phyloP scores from a whole-genome alignment of 2,113 vertebrate species.

The Speoplatyrhinus poulsoni region DNA sequence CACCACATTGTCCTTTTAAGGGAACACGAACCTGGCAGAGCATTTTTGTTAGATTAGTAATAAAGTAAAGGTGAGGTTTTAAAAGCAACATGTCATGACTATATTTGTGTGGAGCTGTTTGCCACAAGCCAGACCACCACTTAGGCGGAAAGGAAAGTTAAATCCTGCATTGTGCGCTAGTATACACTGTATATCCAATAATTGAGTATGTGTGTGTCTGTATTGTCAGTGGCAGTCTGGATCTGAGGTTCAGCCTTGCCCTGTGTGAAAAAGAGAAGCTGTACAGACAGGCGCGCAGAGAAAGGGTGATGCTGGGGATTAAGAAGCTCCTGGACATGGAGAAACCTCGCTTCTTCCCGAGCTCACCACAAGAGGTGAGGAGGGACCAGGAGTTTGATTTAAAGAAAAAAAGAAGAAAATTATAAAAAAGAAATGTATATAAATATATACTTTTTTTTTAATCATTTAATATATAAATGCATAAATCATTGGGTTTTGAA shows the following conservation, averaged over 20 bases:
- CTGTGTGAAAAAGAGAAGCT: slow-evolving; percentile 91
- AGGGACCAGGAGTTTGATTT: not conserved
- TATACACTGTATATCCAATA: no score
- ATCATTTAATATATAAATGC: no score
- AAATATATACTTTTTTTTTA: no score
- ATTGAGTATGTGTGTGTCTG: not conserved
- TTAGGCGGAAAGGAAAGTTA: no score
- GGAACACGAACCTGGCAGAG: not conserved
- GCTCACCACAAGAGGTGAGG: slow-evolving; percentile 82
- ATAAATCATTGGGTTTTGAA: no score
- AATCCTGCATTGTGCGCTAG: no score
- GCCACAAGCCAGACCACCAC: slow-evolving; percentile 9
- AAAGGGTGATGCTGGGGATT: slow-evolving; percentile 85
- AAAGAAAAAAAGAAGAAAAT: no score
- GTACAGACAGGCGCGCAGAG: slow-evolving; percentile 84
- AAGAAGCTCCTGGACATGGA: slow-evolving; percentile 85
- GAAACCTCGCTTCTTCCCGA: slow-evolving; percentile 77
- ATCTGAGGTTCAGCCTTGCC: slow-evolving; percentile 92
- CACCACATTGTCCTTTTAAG: not conserved
- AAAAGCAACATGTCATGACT: not conserved
- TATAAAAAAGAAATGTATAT: no score
- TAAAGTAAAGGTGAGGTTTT: not conserved
- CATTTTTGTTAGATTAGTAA: slow-evolving; percentile 9
- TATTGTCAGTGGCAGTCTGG: slow-evolving; percentile 82
- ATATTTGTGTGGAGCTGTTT: not conserved